Base-by-base conservation (phyloP, 2,888 invertebrate species). In the Acronicta psi region DNA sequence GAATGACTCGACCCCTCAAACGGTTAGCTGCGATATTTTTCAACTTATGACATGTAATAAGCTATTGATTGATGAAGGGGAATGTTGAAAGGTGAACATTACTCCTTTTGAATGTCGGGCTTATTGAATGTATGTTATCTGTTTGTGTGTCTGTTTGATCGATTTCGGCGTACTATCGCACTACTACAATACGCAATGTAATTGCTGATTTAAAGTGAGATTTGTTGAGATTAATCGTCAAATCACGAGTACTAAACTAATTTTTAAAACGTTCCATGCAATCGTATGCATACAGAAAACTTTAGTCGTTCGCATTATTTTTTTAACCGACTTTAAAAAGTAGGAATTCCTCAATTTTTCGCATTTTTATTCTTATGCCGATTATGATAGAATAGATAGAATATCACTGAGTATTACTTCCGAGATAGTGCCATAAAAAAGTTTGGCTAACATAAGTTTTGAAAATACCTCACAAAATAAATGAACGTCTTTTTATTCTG, bases 41-140 rank as follows among this genome's bases (percentile, higher is more conserved):
- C 82, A 83, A 87, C 66, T 80, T 76, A 62, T 81, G 89, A 86
- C 85, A 75, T 82, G 86, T 84, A 87, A 89, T 86, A 80, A 82
- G 77, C 45, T 29, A 11, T 58, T 88, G 90, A 91, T 90, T 85
- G 81, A 90, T 90, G 81, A 65, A 49, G 29, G 55, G 60, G 80
- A 77, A 77, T 71, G 90, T 86, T 87, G 88, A 87, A 84, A 87
- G 85, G 79, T 79, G 79, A 88, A 85, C 87, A 84, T 84, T 83
- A 85, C 83, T 84, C 84, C 83, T 73, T 69, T 74, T 77, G 79
- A 79, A 75, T 79, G 80, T 80, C 73, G 79, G 34, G 51, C 52
- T 63, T 71, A 62, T 75, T 70, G 67, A 71, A 67, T 70, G 51
- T 77, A 46, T 59, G 47, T 65, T 73, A 69, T 74, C 63, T 58